Evolutionary conservation across 2,113 vertebrate species (phyloP).

Genomic region (Illadopsis cleaveri): DNA sequence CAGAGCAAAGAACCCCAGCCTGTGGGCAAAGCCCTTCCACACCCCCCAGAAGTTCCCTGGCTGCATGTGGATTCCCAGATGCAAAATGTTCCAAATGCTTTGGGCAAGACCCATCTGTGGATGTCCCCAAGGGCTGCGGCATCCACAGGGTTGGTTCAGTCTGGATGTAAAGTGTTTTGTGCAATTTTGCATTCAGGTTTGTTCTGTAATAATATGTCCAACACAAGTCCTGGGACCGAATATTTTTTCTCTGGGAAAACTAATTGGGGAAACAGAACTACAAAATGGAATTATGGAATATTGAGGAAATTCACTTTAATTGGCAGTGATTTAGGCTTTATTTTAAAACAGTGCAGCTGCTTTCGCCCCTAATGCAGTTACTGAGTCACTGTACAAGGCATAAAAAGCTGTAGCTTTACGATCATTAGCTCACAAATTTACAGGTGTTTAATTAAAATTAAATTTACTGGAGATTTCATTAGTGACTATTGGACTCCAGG

Average conservation of each 20-base stretch:
- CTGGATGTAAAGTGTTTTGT: background rate
- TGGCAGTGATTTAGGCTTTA: background rate
- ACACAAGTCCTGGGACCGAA: background rate
- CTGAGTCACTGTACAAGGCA: background rate
- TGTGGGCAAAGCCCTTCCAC: background rate
- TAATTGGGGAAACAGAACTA: background rate
- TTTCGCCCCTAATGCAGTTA: background rate
- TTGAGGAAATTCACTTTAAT: constrained; percentile 6
- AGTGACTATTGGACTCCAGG: background rate
- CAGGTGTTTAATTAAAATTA: background rate
- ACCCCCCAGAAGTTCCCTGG: background rate
- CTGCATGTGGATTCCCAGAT: background rate
- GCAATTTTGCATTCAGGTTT: background rate
- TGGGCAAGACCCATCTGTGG: background rate
- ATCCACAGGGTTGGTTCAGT: background rate
- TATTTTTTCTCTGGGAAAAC: background rate
- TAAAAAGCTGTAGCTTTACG: background rate
- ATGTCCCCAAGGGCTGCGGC: background rate
- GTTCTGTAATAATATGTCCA: background rate
- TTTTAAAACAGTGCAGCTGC: background rate
- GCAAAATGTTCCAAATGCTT: background rate
- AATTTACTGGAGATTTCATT: background rate
- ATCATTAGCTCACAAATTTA: background rate
- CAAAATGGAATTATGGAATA: background rate
- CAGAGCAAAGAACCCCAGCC: background rate